These are phyloP conservation scores for Macrobrachium nipponense DNA, from an alignment of 1,140 invertebrate species.

Conservation along the genomic window DNA sequence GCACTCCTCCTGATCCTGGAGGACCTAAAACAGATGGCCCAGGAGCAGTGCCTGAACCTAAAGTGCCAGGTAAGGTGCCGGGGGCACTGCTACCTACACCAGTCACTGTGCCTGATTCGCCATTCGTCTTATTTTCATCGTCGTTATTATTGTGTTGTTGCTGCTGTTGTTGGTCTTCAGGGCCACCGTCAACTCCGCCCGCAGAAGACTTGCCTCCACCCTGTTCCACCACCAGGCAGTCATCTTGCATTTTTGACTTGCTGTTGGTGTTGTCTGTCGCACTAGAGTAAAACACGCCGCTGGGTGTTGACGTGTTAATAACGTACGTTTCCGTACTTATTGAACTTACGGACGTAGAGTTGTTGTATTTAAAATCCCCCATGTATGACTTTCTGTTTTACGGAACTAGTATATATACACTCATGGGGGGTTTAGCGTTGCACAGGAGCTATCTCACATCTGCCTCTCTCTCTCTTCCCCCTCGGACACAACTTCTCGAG, in stretches of 20 bases:
- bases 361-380: constrained; percentile 62
- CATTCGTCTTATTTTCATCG: constrained; percentile 53
- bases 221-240: constrained; percentile 54
- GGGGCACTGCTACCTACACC: constrained; percentile 53
- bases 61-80: constrained; percentile 49
- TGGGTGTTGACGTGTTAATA: constrained; percentile 53
- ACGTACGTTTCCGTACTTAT: constrained; percentile 59
- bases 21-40: constrained; percentile 56
- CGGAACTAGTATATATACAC: constrained; percentile 56
- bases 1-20: constrained; percentile 53
- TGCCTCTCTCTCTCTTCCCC: constrained; percentile 51
- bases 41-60: constrained; percentile 43
- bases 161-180: constrained; percentile 51
- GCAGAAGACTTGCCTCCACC: constrained; percentile 45
- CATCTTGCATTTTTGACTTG: constrained; percentile 55
- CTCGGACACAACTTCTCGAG: constrained; percentile 49
- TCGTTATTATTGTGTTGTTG: constrained; percentile 52
- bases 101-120: constrained; percentile 44
- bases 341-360: constrained; percentile 55
- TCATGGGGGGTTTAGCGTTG: constrained; percentile 48
- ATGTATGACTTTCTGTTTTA: constrained; percentile 58
- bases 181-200: constrained; percentile 51
- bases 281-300: constrained; percentile 58
- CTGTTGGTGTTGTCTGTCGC: constrained; percentile 53
- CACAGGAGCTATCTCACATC: constrained; percentile 58